Conservation (phyloP, 2,113 vertebrate species). For the Coreoperca whiteheadi region DNA sequence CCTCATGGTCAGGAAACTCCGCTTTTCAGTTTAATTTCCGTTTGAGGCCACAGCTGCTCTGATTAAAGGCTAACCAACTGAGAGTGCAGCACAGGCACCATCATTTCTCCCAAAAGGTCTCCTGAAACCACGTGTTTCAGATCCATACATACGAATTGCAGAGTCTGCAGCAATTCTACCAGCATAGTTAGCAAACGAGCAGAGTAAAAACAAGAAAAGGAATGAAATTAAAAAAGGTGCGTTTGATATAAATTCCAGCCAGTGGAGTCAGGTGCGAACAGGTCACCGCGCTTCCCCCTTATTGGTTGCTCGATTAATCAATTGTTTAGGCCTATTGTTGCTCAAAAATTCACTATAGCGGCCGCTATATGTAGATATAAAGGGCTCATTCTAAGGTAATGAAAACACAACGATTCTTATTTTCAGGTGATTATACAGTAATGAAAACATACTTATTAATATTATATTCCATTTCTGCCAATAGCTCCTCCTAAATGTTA, state of each 20-base stretch:
- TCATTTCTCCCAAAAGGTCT: neutral
- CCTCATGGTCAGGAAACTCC: neutral
- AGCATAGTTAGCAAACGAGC: neutral
- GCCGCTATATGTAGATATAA: no score
- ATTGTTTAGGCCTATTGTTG: no score
- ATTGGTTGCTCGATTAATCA: neutral
- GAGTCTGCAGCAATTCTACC: neutral
- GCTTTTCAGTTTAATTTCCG: neutral
- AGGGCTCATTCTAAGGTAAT: no score
- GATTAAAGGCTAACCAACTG: conserved; percentile 18
- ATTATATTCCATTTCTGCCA: no score
- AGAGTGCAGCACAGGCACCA: conserved; percentile 5
- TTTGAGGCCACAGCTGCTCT: conserved; percentile 13
- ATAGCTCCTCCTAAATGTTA: no score
- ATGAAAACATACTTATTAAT: no score
- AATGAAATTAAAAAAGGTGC: rapidly evolving
- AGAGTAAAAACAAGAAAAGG: no score
- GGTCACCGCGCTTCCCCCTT: neutral
- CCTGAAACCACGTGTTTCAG: neutral
- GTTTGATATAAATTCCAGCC: neutral
- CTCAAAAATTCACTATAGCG: no score
- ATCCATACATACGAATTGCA: neutral
- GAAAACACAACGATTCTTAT: no score
- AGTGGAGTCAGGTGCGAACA: no score
- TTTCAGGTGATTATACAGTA: no score